Conservation (phyloP, 2,797 vertebrate species). For the Acanthopagrus latus region DNA sequence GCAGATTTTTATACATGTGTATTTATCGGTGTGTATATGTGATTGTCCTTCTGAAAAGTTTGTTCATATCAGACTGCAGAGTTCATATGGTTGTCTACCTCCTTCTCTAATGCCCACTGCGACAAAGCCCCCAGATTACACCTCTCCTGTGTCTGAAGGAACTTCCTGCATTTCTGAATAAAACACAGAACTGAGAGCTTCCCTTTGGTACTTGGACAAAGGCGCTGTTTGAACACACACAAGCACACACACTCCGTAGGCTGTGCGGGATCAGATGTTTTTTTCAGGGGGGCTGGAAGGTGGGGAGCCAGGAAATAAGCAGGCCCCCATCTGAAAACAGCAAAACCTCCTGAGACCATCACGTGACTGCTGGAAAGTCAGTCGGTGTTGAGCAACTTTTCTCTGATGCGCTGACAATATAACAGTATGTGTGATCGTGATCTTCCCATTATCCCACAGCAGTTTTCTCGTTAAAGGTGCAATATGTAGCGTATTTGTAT, state of each 20-base stretch:
- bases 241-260: neutral
- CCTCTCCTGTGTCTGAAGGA: constrained; percentile 1
- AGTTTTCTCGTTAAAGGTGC: neutral
- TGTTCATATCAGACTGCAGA: no score
- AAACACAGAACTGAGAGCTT: constrained; percentile 16
- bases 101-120: neutral
- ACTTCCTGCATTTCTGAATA: constrained; percentile 29
- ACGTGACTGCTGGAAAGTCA: neutral
- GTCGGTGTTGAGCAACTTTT: neutral
- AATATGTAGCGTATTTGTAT: no score
- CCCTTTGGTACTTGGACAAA: constrained; percentile 29
- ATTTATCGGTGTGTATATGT: neutral
- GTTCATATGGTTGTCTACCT: neutral
- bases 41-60: no score
- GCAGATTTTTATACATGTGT: neutral
- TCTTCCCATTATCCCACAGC: no score
- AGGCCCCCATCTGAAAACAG: constrained; percentile 8
- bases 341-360: neutral
- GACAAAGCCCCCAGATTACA: neutral
- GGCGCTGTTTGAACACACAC: neutral
- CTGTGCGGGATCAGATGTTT: constrained; percentile 16
- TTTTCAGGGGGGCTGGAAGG: neutral
- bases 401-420: neutral
- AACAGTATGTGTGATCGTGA: neutral
- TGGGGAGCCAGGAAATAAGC: constrained; percentile 25